A percentile compares a stretch with the other conserved stretches of the same genome.
Evolutionary conservation across 2,797 vertebrate genomes (phyloP).

Genomic region (Urocyon cinereoargenteus): DNA sequence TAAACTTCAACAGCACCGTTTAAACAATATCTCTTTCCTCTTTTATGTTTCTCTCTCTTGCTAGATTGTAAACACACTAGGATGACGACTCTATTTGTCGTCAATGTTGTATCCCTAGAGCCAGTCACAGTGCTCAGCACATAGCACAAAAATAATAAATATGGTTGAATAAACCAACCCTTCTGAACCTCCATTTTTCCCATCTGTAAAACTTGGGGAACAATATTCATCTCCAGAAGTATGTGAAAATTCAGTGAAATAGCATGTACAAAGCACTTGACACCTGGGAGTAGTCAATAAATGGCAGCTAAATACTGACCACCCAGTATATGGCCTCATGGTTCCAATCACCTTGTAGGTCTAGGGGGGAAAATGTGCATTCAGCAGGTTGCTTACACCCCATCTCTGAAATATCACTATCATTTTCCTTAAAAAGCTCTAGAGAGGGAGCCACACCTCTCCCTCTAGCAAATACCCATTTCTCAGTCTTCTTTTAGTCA

Average conservation of each 20-base stretch:
- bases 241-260: background rate
- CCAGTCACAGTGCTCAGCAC: background rate
- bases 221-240: background rate
- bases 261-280: background rate
- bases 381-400: background rate
- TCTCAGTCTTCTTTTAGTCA: background rate
- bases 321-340: background rate
- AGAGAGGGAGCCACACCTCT: background rate
- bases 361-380: background rate
- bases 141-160: background rate
- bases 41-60: background rate
- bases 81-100: background rate
- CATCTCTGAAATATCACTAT: background rate
- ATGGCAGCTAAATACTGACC: background rate
- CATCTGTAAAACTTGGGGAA: background rate
- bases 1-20: background rate
- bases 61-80: background rate
- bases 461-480: background rate
- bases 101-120: background rate
- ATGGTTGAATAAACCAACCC: background rate
- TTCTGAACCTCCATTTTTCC: background rate
- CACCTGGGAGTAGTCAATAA: background rate
- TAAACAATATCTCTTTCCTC: background rate
- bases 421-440: background rate
- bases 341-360: background rate